These are phyloP conservation scores for Cryptoprocta ferox DNA, from an alignment of 2,797 vertebrate genomes.

Conservation along the genomic window DNA sequence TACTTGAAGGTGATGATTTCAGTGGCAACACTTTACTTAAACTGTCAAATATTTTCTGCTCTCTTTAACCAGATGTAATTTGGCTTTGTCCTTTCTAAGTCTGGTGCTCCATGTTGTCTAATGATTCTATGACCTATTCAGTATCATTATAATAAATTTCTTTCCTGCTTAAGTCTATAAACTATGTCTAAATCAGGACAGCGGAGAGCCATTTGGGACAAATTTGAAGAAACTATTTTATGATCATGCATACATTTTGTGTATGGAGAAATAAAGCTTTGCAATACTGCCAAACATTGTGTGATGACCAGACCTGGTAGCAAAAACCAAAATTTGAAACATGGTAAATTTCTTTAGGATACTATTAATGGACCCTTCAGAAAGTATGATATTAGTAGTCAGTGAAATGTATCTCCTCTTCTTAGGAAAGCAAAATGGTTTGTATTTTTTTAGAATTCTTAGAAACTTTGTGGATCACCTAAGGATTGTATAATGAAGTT, in stretches of 20 bases:
- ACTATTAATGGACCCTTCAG: not conserved
- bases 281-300: not conserved
- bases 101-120: not conserved
- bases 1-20: not conserved
- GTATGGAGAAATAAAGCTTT: not conserved
- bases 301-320: not conserved
- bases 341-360: not conserved
- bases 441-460: not conserved
- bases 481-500: not conserved
- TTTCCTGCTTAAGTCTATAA: not conserved
- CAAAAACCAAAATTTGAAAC: not conserved
- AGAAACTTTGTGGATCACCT: not conserved
- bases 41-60: not conserved
- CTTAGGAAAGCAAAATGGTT: not conserved
- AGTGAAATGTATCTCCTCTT: not conserved
- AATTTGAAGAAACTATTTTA: not conserved
- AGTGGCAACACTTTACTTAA: not conserved
- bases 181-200: not conserved
- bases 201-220: not conserved
- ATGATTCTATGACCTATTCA: not conserved
- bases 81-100: not conserved
- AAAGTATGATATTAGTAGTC: not conserved
- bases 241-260: not conserved
- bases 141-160: not conserved
- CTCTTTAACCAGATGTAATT: not conserved